A percentile compares a stretch with the other conserved stretches of the same genome.
phyloP scores from a whole-genome alignment of 2,113 vertebrate species.

The Candoia aspera region DNA sequence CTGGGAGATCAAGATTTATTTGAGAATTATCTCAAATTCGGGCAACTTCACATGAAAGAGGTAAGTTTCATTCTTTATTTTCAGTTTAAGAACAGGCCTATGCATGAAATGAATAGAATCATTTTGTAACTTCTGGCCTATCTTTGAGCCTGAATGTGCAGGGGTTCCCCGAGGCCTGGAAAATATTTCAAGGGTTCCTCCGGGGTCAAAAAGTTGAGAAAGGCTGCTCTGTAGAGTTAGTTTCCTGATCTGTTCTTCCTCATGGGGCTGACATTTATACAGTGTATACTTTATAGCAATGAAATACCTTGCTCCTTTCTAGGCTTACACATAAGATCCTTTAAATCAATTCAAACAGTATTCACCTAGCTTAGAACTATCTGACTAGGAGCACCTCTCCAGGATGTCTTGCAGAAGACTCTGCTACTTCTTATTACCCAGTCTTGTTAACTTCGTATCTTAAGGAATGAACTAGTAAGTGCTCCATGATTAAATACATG shows the following conservation, averaged over 20 bases:
- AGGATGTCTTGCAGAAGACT: too few species aligned
- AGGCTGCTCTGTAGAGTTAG: neutral
- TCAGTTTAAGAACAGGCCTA: too few species aligned
- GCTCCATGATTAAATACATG: neutral
- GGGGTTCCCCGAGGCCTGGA: too few species aligned
- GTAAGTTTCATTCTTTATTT: too few species aligned
- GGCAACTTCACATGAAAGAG: too few species aligned
- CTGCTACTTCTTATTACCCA: neutral
- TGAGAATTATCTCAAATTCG: too few species aligned
- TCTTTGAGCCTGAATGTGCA: too few species aligned
- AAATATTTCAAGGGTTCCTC: too few species aligned
- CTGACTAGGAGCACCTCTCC: neutral
- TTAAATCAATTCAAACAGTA: neutral
- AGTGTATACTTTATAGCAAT: neutral
- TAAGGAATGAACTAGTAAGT: neutral
- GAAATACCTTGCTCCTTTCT: neutral
- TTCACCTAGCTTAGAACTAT: neutral
- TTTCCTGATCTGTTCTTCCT: neutral
- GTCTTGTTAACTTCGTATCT: neutral
- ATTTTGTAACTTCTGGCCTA: too few species aligned
- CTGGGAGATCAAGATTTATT: too few species aligned
- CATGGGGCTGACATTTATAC: neutral
- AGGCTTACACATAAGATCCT: neutral
- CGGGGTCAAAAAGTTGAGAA: too few species aligned
- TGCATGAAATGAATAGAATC: too few species aligned